phyloP scores from a whole-genome alignment of 2,113 vertebrate genomes.

The Rhinogobius similis region DNA sequence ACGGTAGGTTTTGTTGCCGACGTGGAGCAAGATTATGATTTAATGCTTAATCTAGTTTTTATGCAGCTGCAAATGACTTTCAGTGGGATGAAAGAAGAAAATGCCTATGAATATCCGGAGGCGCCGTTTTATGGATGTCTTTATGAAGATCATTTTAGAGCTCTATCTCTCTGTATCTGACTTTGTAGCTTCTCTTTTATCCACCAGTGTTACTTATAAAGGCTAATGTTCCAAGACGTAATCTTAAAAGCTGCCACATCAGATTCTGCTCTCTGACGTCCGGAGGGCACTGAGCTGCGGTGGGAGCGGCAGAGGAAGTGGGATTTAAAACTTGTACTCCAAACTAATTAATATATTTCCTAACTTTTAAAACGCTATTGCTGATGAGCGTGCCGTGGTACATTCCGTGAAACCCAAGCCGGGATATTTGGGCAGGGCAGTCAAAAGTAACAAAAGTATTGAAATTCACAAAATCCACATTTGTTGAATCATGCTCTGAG shows the following conservation, averaged over 20 bases:
- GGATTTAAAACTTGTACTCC: background rate
- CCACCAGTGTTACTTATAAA: constrained; percentile 58
- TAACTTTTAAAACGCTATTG: background rate
- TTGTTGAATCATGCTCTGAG: constrained; percentile 40
- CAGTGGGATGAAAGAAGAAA: constrained; percentile 29
- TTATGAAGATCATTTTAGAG: constrained; percentile 30
- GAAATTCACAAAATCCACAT: background rate
- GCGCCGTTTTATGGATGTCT: constrained; percentile 25
- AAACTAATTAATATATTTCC: background rate
- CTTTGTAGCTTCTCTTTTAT: constrained; percentile 38
- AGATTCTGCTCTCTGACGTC: constrained; percentile 43
- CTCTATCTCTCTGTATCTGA: constrained; percentile 28
- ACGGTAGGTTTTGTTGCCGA: background rate
- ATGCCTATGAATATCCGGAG: constrained; percentile 32
- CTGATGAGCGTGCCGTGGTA: background rate
- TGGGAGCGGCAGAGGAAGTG: background rate
- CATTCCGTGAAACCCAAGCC: background rate
- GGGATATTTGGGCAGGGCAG: background rate
- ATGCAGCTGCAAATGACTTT: constrained; percentile 25
- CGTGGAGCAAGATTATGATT: constrained; percentile 18
- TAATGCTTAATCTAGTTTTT: constrained; percentile 27
- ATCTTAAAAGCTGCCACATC: constrained; percentile 61
- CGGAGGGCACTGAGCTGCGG: constrained; percentile 27
- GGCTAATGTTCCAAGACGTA: constrained; percentile 67
- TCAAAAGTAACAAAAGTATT: background rate